A percentile compares a stretch with the other conserved stretches of the same genome.
Conservation (phyloP, 2,888 invertebrate genomes). For the Ryuthela nishihirai region DNA sequence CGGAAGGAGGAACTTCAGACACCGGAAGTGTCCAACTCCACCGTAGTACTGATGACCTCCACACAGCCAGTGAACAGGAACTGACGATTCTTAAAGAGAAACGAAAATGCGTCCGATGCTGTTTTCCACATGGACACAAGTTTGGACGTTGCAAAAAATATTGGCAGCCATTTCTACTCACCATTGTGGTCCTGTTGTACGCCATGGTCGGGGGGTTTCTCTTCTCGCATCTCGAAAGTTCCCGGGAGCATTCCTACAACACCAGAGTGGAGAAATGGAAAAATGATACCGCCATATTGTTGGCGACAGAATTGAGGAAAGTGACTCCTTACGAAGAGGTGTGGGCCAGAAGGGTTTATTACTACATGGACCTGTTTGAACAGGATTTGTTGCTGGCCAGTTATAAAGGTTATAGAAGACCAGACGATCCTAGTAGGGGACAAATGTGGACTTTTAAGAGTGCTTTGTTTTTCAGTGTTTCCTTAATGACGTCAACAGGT, state of each 20-base stretch:
- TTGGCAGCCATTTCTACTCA: not conserved
- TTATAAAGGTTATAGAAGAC: conserved; percentile 11
- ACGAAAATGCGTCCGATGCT: no score
- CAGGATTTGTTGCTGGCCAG: conserved; percentile 20
- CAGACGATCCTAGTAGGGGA: not conserved
- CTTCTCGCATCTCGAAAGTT: conserved; percentile 14
- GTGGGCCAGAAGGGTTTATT: conserved; percentile 37
- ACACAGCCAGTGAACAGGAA: no score
- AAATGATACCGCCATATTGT: conserved; percentile 39
- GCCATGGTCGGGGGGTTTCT: conserved; percentile 8
- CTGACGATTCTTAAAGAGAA: no score
- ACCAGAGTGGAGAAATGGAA: conserved; percentile 13
- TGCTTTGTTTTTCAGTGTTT: conserved; percentile 19
- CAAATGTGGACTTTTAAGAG: conserved; percentile 11
- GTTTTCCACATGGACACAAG: no score
- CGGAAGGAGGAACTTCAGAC: no score
- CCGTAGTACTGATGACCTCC: no score
- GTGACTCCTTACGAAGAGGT: conserved; percentile 43
- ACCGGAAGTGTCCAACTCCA: no score
- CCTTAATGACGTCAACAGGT: conserved; percentile 27
- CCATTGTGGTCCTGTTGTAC: not conserved
- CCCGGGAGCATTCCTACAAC: conserved; percentile 6
- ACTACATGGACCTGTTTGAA: conserved; percentile 20
- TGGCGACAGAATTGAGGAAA: conserved; percentile 45
- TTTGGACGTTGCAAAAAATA: no score